Percentiles rank a stretch among this genome's conserved stretches.
phyloP scores from a whole-genome alignment of 2,797 vertebrate genomes.

The Leptodactylus fallax region DNA sequence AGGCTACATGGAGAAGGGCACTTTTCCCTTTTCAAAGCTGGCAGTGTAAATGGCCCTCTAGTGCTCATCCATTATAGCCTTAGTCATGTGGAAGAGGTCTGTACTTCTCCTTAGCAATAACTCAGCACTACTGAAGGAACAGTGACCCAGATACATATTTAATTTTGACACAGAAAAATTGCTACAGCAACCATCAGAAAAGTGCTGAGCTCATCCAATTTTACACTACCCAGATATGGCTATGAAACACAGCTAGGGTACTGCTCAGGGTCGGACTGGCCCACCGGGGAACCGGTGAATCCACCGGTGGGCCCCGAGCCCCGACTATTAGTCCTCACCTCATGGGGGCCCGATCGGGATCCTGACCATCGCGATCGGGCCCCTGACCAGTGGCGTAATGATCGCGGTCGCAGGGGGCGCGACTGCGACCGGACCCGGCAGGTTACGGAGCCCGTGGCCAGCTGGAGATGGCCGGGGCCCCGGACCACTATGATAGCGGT shows the following conservation, averaged over 20 bases:
- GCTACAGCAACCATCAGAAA: slow-evolving; percentile 21
- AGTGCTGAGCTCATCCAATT: slow-evolving; percentile 47
- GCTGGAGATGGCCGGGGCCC: too few species aligned
- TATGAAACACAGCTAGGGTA: slow-evolving; percentile 35
- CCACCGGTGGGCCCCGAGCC: too few species aligned
- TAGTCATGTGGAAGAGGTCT: slow-evolving; percentile 49
- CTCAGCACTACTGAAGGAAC: slow-evolving; percentile 20
- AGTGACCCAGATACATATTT: slow-evolving; percentile 57
- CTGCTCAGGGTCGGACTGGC: too few species aligned
- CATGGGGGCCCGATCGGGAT: too few species aligned
- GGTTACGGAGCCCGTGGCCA: too few species aligned
- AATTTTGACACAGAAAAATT: slow-evolving; percentile 44
- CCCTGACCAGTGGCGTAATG: too few species aligned
- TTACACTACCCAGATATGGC: slow-evolving; percentile 27
- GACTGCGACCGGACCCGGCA: too few species aligned
- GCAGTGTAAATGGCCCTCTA: slow-evolving; percentile 15
- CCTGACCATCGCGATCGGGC: too few species aligned
- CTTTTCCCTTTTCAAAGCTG: slow-evolving; percentile 14
- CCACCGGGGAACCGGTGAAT: too few species aligned
- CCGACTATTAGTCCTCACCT: too few species aligned
- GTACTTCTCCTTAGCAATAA: slow-evolving; percentile 3
- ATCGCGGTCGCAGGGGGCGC: too few species aligned
- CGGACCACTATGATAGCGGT: too few species aligned
- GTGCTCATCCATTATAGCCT: slow-evolving; percentile 24
- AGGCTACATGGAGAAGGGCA: slow-evolving; percentile 23